A percentile compares a stretch with the other conserved stretches of the same genome.
Evolutionary conservation across 2,888 invertebrate genomes (phyloP).

Genomic region (Syritta pipiens): DNA sequence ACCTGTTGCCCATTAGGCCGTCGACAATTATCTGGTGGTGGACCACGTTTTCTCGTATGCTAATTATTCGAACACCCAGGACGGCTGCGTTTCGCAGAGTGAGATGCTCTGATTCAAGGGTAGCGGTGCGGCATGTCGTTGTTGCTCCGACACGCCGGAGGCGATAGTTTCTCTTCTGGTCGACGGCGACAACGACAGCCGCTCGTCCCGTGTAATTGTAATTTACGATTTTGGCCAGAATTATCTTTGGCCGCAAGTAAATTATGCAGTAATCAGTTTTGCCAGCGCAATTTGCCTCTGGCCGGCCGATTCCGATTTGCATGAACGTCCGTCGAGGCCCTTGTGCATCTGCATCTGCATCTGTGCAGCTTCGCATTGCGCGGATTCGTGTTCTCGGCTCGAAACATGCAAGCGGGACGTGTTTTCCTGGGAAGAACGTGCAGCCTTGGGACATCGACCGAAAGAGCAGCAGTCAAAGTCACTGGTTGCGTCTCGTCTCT

Average conservation of each 20-base stretch:
- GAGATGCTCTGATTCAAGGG: slow-evolving; percentile 52
- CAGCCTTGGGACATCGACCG: slow-evolving; percentile 51
- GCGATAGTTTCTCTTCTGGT: slow-evolving; percentile 5
- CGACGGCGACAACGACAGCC: neutral
- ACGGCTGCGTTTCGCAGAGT: neutral
- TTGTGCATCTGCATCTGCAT: slow-evolving; percentile 17
- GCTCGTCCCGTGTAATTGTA: slow-evolving; percentile 49
- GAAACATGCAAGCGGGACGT: slow-evolving; percentile 54
- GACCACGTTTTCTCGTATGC: slow-evolving; percentile 44
- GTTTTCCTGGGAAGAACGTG: slow-evolving; percentile 49
- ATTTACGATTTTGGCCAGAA: slow-evolving; percentile 61
- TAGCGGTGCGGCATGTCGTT: too few species aligned
- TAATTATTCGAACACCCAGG: slow-evolving; percentile 59
- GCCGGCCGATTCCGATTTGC: slow-evolving; percentile 52
- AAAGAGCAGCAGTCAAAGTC: slow-evolving; percentile 41
- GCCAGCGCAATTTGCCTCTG: slow-evolving; percentile 58
- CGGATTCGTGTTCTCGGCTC: slow-evolving; percentile 36
- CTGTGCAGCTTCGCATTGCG: slow-evolving; percentile 3
- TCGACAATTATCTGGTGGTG: slow-evolving; percentile 35
- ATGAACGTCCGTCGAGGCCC: slow-evolving; percentile 40
- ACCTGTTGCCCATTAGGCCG: slow-evolving; percentile 40
- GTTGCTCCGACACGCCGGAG: neutral
- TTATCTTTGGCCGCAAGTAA: slow-evolving; percentile 54
- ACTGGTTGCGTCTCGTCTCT: slow-evolving; percentile 34
- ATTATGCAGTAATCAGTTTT: slow-evolving; percentile 67